Conservation (phyloP, 2,113 vertebrate species). For the Lipotes vexillifer region DNA sequence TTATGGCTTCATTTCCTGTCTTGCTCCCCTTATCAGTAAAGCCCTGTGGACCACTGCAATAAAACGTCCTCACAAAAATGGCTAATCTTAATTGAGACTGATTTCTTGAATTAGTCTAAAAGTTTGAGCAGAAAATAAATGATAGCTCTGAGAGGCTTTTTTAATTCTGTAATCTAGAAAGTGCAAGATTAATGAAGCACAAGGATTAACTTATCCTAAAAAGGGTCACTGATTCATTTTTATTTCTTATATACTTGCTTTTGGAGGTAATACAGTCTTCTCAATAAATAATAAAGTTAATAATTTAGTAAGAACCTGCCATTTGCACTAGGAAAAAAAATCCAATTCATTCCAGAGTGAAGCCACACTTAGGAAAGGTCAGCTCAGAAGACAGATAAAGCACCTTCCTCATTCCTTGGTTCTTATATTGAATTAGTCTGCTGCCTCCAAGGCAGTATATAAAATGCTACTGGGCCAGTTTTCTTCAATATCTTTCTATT, state of each 20-base stretch:
- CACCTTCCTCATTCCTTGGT: background rate
- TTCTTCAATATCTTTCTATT: background rate
- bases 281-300: background rate
- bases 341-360: background rate
- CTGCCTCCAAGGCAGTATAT: background rate
- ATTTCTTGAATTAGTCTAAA: background rate
- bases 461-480: background rate
- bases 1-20: background rate
- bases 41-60: background rate
- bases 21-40: background rate
- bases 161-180: background rate
- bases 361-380: background rate
- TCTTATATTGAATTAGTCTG: background rate
- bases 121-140: background rate
- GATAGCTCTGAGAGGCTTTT: background rate
- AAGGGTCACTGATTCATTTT: background rate
- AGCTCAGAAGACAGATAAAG: background rate
- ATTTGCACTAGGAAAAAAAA: background rate
- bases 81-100: background rate
- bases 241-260: background rate
- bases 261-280: background rate
- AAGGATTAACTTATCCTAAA: background rate
- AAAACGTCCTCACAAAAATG: background rate
- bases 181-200: background rate
- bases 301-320: background rate